Evolutionary conservation across 64 coral and sea anemone species (phyloP), one percentile per base, ranked within the genome.

Genomic region (Exaiptasia diaphana): DNA sequence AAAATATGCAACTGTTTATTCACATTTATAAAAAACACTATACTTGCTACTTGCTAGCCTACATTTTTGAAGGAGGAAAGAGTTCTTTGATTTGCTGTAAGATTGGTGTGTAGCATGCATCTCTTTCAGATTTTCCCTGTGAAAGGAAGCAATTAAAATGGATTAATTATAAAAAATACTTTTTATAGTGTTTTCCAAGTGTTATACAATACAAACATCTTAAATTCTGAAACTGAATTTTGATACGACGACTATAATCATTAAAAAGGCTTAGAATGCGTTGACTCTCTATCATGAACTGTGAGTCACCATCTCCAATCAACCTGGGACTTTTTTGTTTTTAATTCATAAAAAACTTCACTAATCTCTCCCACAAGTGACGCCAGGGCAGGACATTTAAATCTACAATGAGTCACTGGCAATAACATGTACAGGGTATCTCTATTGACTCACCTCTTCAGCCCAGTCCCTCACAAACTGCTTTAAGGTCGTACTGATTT

Each of bases 401-500:
- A n/a, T n/a, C n/a, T n/a, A n/a, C n/a, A n/a, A n/a, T n/a, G n/a
- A n/a, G n/a, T n/a, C n/a, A n/a, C n/a, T n/a, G n/a, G n/a, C n/a
- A n/a, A n/a, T n/a, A n/a, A n/a, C n/a, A n/a, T n/a, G n/a, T 24
- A 15, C 33, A 21, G 7, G 17, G 14, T 3, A 20, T 8, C 33
- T 25, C 20, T 48, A 15, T 75, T n/a, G n/a, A n/a, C 39, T 7
- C 78, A 93, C 91, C 86, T 99, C 95, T 59, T 88, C 80, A 81
- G 89, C 93, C 95, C 95, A 99, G 58, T 99, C 95, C 74, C 95
- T 75, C 6, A 99, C 95, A 99, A 99, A 99, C 67, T 99, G 95
- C 28, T 83, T 85, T 3, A 99, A 34, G 11, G 95, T 99, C 24
- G 95, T 99, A 15, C 64, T 67, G 34, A 99, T 88, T 57, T 99